Percentiles rank a stretch among this genome's conserved stretches.
Conservation (phyloP, 1,140 invertebrate species). For the Drosophila triauraria region DNA sequence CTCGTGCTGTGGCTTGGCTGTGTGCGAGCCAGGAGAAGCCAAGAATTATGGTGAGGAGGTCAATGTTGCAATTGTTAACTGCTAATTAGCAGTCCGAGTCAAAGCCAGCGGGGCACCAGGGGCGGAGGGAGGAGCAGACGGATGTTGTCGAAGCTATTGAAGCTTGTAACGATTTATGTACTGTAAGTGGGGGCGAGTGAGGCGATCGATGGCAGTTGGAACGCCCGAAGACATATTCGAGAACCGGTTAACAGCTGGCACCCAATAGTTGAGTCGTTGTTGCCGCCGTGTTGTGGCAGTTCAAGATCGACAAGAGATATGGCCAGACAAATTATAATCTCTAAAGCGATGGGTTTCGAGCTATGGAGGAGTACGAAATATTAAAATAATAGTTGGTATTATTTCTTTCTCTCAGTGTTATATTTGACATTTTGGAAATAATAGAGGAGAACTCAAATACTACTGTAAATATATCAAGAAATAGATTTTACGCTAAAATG, state of each 20-base stretch:
- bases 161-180: constrained; percentile 70
- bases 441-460: neutral
- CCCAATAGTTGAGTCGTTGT: constrained; percentile 46
- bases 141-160: constrained; percentile 12
- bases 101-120: neutral
- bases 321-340: constrained; percentile 34
- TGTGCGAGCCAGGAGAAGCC: constrained; percentile 26
- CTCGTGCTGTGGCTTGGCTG: constrained; percentile 9
- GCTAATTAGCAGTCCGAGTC: constrained; percentile 72
- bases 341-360: neutral
- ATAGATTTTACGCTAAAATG: too few species aligned
- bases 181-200: constrained; percentile 4
- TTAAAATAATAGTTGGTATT: neutral
- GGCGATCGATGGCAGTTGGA: constrained; percentile 5
- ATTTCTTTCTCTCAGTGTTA: neutral
- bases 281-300: constrained; percentile 22
- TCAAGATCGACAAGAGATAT: constrained; percentile 38
- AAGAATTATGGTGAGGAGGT: constrained; percentile 69
- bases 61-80: constrained; percentile 81
- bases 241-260: constrained; percentile 57
- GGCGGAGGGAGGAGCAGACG: neutral
- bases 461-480: too few species aligned
- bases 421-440: neutral
- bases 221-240: constrained; percentile 31
- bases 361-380: neutral